These are phyloP conservation scores for Carposina sasakii DNA, from an alignment of 1,140 invertebrate species.

Conservation along the genomic window DNA sequence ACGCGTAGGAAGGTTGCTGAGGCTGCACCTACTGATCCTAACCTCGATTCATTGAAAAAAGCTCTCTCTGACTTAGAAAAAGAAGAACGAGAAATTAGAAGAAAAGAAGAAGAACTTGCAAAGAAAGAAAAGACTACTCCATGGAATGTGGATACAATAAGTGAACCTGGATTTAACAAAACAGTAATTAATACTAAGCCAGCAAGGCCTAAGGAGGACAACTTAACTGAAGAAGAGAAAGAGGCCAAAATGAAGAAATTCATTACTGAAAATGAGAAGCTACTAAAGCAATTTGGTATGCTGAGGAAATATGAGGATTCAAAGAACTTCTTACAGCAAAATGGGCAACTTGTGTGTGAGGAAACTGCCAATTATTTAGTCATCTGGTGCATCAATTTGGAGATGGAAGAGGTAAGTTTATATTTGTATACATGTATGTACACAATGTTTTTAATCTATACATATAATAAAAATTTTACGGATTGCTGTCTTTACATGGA, in stretches of 20 bases:
- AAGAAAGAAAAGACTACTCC: constrained; percentile 95
- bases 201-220: constrained; percentile 76
- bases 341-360: constrained; percentile 91
- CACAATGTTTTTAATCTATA: too few species aligned
- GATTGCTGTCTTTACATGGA: too few species aligned
- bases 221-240: constrained; percentile 90
- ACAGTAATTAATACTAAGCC: constrained; percentile 93
- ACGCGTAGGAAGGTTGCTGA: constrained; percentile 78
- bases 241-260: constrained; percentile 89
- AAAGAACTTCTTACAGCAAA: constrained; percentile 85
- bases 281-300: constrained; percentile 95
- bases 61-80: constrained; percentile 83
- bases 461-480: too few species aligned
- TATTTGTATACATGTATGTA: too few species aligned
- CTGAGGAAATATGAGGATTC: constrained; percentile 94
- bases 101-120: constrained; percentile 86
- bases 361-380: constrained; percentile 99
- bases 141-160: constrained; percentile 99
- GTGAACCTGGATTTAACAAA: constrained; percentile 97
- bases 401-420: constrained; percentile 92
- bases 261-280: constrained; percentile 91
- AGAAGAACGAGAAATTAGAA: constrained; percentile 80
- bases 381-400: constrained; percentile 98
- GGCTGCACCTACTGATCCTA: constrained; percentile 68
- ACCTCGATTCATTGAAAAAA: constrained; percentile 75